Evolutionary conservation across 1,140 invertebrate species (phyloP), one percentile per base, ranked within the genome.

Genomic region (Zaprionus kolodkinae): DNA sequence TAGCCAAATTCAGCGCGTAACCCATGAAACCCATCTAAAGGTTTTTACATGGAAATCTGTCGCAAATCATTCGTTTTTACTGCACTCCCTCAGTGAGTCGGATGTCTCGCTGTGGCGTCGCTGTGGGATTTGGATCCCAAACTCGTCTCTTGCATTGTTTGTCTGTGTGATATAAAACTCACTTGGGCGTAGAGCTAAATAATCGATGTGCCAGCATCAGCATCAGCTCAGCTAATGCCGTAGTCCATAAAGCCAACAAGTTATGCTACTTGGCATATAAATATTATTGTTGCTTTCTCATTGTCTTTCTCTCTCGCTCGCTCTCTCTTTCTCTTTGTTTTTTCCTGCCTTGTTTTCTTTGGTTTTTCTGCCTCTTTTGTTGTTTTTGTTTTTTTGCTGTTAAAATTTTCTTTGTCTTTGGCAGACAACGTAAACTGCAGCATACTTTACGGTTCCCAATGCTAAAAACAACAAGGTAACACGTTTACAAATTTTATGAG

Each of bases 401-500:
- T 27, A 15, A 27, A 54, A 64, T 64, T 35, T 38, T 64, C 33
- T 3, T 50, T 54, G 48, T 52, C 13, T 54, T 54, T 33, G 12
- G 61, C 7, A 65, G 62, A 55, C 36, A 65, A 65, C 36, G 52
- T 30, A 43, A 65, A 40, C 52, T 65, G 63, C 10, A 64, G 61
- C 61, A 64, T 36, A 63, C 45, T 64, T 71, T 71, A 55, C 55
- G 55, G 55, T 50, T 50, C 17, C 45, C 45, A 50, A 50, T 25
- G 61, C 43, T 43, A 52, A 61, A 54, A 55, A 61, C 38, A 70
- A 55, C 59, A 81, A 75, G 73, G 76, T 81, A 84, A 75, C 78
- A 81, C 66, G 82, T 65, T 72, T 76, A 76, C 68, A 79, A 69
- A 78, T 80, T 80, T 72, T 64, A 69, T 69, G 57, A 43, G 50